Evolutionary conservation across 2,888 invertebrate genomes (phyloP), one percentile per base, ranked within the genome.

Genomic region (Pyrrhia umbra): DNA sequence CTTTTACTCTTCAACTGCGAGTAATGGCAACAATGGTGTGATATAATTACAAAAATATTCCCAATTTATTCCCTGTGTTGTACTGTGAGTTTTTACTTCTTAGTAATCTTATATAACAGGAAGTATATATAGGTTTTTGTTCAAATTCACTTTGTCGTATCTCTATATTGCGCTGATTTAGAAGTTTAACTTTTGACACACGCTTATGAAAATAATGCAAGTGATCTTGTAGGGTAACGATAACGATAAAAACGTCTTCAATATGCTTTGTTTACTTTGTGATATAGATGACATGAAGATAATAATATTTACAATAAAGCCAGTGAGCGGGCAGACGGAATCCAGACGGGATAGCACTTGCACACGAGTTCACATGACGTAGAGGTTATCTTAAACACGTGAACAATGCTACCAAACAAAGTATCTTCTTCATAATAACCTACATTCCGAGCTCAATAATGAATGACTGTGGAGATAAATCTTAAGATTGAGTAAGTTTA

Each of bases 301-400:
- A 21, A 51, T 16, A n/a, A 9, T 40, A 49, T 51, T 16, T 25
- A 37, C 13, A 65, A 54, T 15, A 45, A 49, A n/a, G n/a, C 23
- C 20, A 34, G 43, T 25, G 18, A 40, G 40, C 18, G 16, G 40
- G 42, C 67, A 75, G 64, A 61, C 59, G 30, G 23, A 45, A 42
- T 39, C 51, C 43, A 68, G 75, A 62, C 71, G 45, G 56, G 42
- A 30, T 43, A 57, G 23, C 49, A 16, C 42, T 39, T 50, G 15
- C 18, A 21, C 1, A 49, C 25, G n/a, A 62, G 46, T 34, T 47
- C 46, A 66, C 15, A 2, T 59, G 34, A 51, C 40, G 15, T 45
- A 27, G 43, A 59, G 58, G 60, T 70, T 75, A 73, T 73, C 73
- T 34, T 25, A 21, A 40, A 42, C 45, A 43, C 9, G 8, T 30